phyloP scores from a whole-genome alignment of 2,797 vertebrate species.

The Simalia tracyae region DNA sequence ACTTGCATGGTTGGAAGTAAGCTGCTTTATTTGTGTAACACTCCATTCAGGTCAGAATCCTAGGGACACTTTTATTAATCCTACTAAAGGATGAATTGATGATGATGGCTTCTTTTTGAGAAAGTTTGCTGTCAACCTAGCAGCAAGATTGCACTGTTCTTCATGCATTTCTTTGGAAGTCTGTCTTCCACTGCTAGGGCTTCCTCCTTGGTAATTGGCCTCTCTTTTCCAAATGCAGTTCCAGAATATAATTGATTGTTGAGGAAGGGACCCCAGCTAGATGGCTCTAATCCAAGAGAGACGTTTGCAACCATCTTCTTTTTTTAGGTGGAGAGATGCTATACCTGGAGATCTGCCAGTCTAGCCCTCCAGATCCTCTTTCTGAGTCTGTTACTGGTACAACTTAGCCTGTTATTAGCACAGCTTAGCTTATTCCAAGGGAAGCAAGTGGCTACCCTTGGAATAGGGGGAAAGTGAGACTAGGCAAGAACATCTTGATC shows the following conservation, averaged over 20 bases:
- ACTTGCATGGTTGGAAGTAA: background rate
- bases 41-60: background rate
- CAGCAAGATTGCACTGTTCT: background rate
- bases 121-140: background rate
- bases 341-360: background rate
- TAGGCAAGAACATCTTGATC: background rate
- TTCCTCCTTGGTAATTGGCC: background rate
- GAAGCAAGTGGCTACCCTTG: background rate
- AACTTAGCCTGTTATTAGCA: background rate
- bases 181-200: background rate
- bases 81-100: background rate
- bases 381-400: background rate
- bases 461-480: background rate
- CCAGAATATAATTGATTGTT: background rate
- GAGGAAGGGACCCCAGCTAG: background rate
- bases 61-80: background rate
- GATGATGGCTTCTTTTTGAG: background rate
- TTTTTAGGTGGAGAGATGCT: background rate
- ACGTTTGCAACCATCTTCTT: background rate
- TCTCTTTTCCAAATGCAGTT: background rate
- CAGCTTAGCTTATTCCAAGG: background rate
- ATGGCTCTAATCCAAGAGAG: background rate
- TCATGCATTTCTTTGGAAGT: background rate
- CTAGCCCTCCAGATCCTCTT: background rate
- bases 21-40: background rate